phyloP scores from a whole-genome alignment of 2,797 vertebrate genomes.

The Scyliorhinus canicula region DNA sequence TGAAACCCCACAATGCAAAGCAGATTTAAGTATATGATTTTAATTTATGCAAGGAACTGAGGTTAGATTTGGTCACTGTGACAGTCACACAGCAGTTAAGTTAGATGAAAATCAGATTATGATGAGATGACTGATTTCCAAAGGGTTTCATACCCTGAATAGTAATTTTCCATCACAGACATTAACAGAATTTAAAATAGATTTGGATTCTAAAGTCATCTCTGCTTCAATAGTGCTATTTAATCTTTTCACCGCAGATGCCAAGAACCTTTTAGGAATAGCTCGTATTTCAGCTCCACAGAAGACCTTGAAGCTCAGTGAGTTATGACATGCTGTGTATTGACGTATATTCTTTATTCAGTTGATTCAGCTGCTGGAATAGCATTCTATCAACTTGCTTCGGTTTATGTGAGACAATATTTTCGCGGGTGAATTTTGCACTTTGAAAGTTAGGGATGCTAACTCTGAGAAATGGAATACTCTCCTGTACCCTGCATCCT shows the following conservation, averaged over 20 bases:
- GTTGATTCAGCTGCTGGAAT: neutral
- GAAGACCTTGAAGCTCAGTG: slow-evolving; percentile 9
- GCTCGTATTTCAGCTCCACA: neutral
- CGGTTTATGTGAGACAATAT: neutral
- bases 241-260: neutral
- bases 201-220: neutral
- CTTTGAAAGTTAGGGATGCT: neutral
- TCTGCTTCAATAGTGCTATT: neutral
- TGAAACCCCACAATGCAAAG: neutral
- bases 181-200: neutral
- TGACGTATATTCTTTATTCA: neutral
- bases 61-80: neutral
- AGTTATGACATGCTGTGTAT: neutral
- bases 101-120: neutral
- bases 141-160: neutral
- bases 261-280: slow-evolving; percentile 12
- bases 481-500: neutral
- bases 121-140: neutral
- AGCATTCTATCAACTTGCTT: neutral
- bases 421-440: neutral
- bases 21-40: too few relatives aligned
- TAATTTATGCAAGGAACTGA: neutral
- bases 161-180: neutral
- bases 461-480: neutral
- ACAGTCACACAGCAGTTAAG: neutral